Base-by-base conservation (phyloP, 1,140 invertebrate species). In the Pectinophora gossypiella region DNA sequence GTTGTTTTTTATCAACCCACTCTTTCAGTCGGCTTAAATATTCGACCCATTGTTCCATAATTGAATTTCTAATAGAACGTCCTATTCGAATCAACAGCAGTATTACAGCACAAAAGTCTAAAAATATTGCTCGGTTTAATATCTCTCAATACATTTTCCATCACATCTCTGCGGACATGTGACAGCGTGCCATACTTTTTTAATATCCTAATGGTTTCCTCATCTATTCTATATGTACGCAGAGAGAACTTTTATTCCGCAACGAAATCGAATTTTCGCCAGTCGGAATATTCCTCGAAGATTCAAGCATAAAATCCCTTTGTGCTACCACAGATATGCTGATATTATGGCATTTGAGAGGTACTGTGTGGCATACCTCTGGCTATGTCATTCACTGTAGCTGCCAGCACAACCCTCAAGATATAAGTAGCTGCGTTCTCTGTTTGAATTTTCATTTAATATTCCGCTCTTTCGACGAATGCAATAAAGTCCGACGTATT, bases 231-330 rank as follows among this genome's bases (percentile, higher is more conserved):
- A 40, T 15, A 15, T 18, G 10, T 2, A 9, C 36, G 16, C 3
- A 40, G 36, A 40, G 7, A 15, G 36, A 40, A 48, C 13, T 63
- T 60, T 61, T 67, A 62, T 64, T 61, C 58, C 44, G 56, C 51
- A 43, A 45, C 52, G 9, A 59, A 67, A 74, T 68, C 56, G 57
- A 68, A 66, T 69, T 68, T 66, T 59, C 59, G 46, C 56, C 38
- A 59, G 60, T 61, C 56, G 56, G 62, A 54, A 63, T 66, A 66
- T 64, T 64, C 61, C 46, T 49, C 54, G 63, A 66, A 70, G 62
- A 58, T 57, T 56, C 55, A 61, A 64, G 57, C 51, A 62, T 65
- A 61, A 67, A 58, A 58, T 68, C 61, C 60, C 56, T 73, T 73
- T 70, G 58, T 66, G 59, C 46, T 57, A 40, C 44, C 51, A 48